Evolutionary conservation across 1,140 invertebrate genomes (phyloP).

Genomic region (Neuroterus valhalla): DNA sequence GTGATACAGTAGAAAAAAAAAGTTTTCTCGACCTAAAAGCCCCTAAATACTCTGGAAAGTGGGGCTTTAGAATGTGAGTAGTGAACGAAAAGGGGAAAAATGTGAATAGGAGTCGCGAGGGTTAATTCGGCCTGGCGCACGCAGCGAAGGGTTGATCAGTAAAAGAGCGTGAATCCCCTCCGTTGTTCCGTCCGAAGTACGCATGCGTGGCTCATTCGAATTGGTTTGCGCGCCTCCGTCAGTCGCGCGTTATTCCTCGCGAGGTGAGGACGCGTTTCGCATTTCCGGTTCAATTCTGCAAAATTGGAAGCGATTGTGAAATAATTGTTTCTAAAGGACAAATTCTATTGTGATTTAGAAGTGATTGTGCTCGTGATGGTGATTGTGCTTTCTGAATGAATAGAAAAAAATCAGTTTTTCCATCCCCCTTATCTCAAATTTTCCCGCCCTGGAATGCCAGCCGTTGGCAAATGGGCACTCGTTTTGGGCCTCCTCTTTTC

Average conservation of each 20-base stretch:
- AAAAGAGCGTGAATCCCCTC: slow-evolving; percentile 8
- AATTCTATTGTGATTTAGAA: not conserved
- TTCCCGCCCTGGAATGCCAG: slow-evolving; percentile 42
- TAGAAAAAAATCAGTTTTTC: not conserved
- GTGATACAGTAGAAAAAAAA: not conserved
- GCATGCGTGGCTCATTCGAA: slow-evolving; percentile 7
- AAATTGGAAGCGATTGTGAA: not conserved
- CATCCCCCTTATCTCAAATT: not conserved
- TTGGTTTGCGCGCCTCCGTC: slow-evolving; percentile 3
- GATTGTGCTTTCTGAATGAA: not conserved
- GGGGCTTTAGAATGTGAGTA: not conserved
- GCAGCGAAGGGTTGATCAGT: slow-evolving; percentile 16
- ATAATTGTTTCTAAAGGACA: not conserved
- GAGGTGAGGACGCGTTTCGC: slow-evolving; percentile 17
- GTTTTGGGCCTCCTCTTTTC: slow-evolving; percentile 39
- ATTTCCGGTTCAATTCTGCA: not conserved
- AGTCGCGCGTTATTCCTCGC: slow-evolving; percentile 33
- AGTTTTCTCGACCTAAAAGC: not conserved
- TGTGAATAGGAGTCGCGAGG: slow-evolving; percentile 9
- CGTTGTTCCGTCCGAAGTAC: not conserved
- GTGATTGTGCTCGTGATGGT: not conserved
- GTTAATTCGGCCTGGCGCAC: slow-evolving; percentile 6
- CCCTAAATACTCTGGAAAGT: not conserved
- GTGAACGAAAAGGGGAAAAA: not conserved
- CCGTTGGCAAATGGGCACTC: slow-evolving; percentile 38